These are phyloP conservation scores for Lagocephalus sceleratus DNA, from an alignment of 2,797 vertebrate genomes.

Conservation along the genomic window DNA sequence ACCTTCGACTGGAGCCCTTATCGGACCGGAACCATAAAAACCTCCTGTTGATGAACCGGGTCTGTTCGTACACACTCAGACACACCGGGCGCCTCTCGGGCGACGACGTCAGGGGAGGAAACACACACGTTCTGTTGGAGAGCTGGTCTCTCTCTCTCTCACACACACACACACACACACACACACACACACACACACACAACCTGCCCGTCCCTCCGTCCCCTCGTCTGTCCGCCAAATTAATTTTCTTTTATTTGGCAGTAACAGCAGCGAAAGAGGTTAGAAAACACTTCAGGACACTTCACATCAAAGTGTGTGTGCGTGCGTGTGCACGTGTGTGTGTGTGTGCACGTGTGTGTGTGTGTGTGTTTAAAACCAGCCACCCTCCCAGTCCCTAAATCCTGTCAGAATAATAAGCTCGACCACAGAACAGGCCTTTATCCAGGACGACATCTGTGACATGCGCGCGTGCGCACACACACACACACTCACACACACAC, in stretches of 20 bases:
- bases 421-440: slow-evolving; percentile 63
- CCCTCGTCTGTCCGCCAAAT: slow-evolving; percentile 11
- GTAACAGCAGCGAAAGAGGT: slow-evolving; percentile 39
- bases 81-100: too few relatives aligned
- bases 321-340: slow-evolving; percentile 13
- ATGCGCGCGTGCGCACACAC: slow-evolving; percentile 35
- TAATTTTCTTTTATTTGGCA: slow-evolving; percentile 37
- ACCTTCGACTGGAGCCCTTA: slow-evolving; percentile 23
- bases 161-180: neutral
- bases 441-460: slow-evolving; percentile 63
- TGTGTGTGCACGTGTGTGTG: slow-evolving; percentile 14
- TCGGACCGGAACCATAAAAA: slow-evolving; percentile 44
- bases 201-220: neutral
- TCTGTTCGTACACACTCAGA: slow-evolving; percentile 19
- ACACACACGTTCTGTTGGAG: too few relatives aligned
- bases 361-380: slow-evolving; percentile 28
- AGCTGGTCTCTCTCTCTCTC: too few relatives aligned
- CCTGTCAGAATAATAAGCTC: slow-evolving; percentile 71
- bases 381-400: slow-evolving; percentile 54
- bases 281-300: slow-evolving; percentile 56
- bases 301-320: slow-evolving; percentile 50
- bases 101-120: too few relatives aligned
- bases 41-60: slow-evolving; percentile 49
- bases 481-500: slow-evolving; percentile 25
- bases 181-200: neutral